phyloP scores from a whole-genome alignment of 1,140 invertebrate genomes.

The Magallana angulata region DNA sequence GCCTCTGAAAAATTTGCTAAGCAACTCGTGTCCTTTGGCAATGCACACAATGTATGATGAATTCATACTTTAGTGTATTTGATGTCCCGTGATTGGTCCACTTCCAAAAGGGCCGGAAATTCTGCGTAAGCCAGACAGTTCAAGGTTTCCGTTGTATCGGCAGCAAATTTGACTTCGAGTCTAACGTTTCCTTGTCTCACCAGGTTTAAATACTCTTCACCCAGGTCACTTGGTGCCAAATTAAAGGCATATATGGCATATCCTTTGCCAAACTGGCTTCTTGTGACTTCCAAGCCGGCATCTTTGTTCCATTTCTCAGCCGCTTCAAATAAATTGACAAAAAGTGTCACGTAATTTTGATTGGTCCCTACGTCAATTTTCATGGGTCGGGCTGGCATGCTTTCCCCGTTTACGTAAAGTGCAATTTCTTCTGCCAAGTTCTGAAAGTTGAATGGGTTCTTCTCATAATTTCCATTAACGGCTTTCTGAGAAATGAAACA shows the following conservation, averaged over 20 bases:
- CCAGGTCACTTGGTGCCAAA: slow-evolving; percentile 31
- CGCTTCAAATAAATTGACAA: slow-evolving; percentile 49
- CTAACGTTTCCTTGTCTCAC: no score
- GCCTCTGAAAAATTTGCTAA: no score
- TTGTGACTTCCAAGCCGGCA: slow-evolving; percentile 35
- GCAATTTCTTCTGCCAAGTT: slow-evolving; percentile 29
- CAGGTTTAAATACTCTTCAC: slow-evolving; percentile 47
- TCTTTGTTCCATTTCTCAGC: slow-evolving; percentile 53
- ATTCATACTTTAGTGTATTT: no score
- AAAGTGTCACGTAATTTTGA: slow-evolving; percentile 50
- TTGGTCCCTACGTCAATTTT: slow-evolving; percentile 42
- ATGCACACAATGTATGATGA: neutral
- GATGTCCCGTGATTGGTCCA: no score
- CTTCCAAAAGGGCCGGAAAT: no score
- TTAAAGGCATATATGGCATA: slow-evolving; percentile 52
- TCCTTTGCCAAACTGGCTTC: slow-evolving; percentile 42
- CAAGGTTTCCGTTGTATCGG: no score
- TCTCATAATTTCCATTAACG: slow-evolving; percentile 44
- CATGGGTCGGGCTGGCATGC: slow-evolving; percentile 37
- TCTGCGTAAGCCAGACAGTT: no score
- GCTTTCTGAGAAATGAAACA: slow-evolving; percentile 38
- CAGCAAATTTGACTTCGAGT: no score
- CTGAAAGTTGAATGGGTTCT: slow-evolving; percentile 52
- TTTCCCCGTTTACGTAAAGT: slow-evolving; percentile 44
- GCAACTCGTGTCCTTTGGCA: neutral